Evolutionary conservation across 2,113 vertebrate genomes (phyloP), one percentile per base, ranked within the genome.

Genomic region (Lepisosteus osseus): DNA sequence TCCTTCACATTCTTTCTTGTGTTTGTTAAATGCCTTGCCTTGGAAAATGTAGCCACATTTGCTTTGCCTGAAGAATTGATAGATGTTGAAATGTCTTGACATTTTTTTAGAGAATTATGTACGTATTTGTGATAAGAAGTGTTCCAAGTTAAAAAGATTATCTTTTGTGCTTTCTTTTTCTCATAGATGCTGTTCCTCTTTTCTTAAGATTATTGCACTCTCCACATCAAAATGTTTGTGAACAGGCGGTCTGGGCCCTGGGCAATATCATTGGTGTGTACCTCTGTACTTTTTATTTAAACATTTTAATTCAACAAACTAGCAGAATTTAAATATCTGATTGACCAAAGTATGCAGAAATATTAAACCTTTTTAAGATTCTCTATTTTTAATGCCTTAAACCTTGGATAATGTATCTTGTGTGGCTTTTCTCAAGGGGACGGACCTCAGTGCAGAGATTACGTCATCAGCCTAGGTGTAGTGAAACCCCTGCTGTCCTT

Each of bases 371-470:
- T 29, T 29, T 29, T 29, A 2, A 29, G 0, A 29, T 29, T 29
- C 2, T 29, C 29, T 29, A 29, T 29, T 29, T 29, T 29, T 29
- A 29, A 29, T 29, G 29, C 9, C 47, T 51, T 5, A 51, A 6
- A 6, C 47, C 47, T 51, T 51, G 5, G 5, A 51, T 51, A 51
- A 6, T 6, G 47, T 6, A 51, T 40, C 13, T 42, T 71, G 3
- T 15, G 62, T 65, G 3, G 6, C 40, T 45, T 74, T 63, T 57
- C 4, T 0, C 55, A 7, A 98, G 97, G 97, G 85, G 97, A 99
- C 56, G 97, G 97, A 2, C 97, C 97, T 69, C 97, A 97, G 75
- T 99, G 97, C 91, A 91, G 97, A 89, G 97, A 99, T 89, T 99
- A 98, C 14, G 97, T 99, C 72, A 99, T 99, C 86, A 95, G 94